Conservation (phyloP, 2,797 vertebrate species). For the Columba guinea region DNA sequence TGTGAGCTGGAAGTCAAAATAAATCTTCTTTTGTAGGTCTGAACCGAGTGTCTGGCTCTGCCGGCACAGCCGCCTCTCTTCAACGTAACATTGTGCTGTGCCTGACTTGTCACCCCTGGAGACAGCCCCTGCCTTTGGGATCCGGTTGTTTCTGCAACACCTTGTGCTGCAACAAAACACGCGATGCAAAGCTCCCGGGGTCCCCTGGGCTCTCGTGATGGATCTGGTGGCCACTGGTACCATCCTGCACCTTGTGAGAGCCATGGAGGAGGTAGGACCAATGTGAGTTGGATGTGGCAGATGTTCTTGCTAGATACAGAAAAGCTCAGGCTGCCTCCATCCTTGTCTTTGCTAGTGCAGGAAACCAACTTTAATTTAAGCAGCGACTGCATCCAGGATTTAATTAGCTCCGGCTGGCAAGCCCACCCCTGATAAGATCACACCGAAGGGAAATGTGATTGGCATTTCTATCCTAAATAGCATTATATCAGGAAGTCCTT, state of each 20-base stretch:
- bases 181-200: too few relatives aligned
- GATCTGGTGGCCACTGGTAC: not conserved
- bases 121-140: not conserved
- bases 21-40: not conserved
- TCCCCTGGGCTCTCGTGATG: rapidly evolving
- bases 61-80: rapidly evolving
- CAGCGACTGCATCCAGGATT: not conserved
- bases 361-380: not conserved
- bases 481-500: not conserved
- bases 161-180: rapidly evolving
- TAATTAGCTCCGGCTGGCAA: not conserved
- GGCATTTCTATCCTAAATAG: not conserved
- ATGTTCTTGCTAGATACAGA: not conserved
- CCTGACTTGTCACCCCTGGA: rapidly evolving
- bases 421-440: not conserved
- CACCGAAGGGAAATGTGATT: not conserved
- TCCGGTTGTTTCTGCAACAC: too few relatives aligned
- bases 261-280: not conserved
- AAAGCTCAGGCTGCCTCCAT: not conserved
- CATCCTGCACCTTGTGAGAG: rapidly evolving
- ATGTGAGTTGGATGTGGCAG: not conserved
- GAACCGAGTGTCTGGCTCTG: rapidly evolving
- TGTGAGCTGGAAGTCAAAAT: not conserved
- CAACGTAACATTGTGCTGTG: not conserved
- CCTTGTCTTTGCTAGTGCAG: not conserved